A percentile compares a stretch with the other conserved stretches of the same genome.
phyloP scores from a whole-genome alignment of 2,113 vertebrate genomes.

The Ptychochromis oligacanthus region DNA sequence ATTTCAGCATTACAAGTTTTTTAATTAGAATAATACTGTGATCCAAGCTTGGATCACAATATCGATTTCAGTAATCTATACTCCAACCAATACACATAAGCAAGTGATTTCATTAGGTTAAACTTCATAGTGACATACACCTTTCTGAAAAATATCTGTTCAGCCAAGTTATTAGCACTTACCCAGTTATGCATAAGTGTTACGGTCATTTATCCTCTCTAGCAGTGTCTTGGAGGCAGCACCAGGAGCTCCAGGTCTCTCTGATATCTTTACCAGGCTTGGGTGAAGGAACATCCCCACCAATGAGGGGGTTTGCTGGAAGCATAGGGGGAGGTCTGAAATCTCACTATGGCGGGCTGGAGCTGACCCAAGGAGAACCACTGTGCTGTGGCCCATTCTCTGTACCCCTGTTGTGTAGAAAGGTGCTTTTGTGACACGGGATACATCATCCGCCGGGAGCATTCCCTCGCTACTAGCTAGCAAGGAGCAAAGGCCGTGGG shows the following conservation, averaged over 20 bases:
- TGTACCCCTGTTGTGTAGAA: constrained; percentile 79
- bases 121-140: background rate
- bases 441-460: constrained; percentile 73
- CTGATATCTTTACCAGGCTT: constrained; percentile 73
- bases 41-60: background rate
- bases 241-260: constrained; percentile 64
- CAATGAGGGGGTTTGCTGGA: constrained; percentile 77
- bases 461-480: constrained; percentile 64
- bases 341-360: constrained; percentile 75
- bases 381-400: constrained; percentile 74
- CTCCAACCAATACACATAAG: background rate
- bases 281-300: constrained; percentile 69
- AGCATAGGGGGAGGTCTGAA: constrained; percentile 75
- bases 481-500: constrained; percentile 70
- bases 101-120: background rate
- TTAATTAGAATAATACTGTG: background rate
- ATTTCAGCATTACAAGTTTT: background rate
- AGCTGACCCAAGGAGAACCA: constrained; percentile 72
- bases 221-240: constrained; percentile 71
- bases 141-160: constrained; percentile 1
- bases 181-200: constrained; percentile 81
- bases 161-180: constrained; percentile 65
- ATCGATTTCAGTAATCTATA: background rate
- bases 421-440: constrained; percentile 83
- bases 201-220: constrained; percentile 72